These are phyloP conservation scores for Aleiodes sp. DNA, from an alignment of 1,140 invertebrate genomes.

Conservation along the genomic window DNA sequence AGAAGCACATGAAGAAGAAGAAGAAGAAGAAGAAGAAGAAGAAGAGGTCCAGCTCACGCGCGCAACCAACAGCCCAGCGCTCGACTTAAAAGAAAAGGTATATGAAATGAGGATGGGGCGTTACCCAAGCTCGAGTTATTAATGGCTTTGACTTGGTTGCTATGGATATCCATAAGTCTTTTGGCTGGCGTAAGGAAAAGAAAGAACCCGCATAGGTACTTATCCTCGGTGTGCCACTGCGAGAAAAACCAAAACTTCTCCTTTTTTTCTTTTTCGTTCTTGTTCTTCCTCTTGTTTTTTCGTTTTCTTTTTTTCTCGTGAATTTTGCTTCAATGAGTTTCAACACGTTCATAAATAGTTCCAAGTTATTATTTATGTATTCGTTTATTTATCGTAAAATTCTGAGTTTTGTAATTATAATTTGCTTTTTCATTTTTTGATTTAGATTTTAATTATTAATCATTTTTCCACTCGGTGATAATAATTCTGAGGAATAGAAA, in stretches of 20 bases:
- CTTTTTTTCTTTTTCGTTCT: not conserved
- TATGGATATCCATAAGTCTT: conserved; percentile 68
- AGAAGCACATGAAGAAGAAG: too few relatives aligned
- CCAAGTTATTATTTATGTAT: conserved; percentile 10
- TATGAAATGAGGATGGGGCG: conserved; percentile 62
- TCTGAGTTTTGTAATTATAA: not conserved
- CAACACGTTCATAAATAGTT: conserved; percentile 34
- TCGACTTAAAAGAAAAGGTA: conserved; percentile 67
- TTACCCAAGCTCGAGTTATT: conserved; percentile 63
- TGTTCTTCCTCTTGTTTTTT: conserved; percentile 36
- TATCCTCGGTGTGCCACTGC: conserved; percentile 20
- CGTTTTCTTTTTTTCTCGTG: conserved; percentile 43
- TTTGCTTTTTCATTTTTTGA: conserved; percentile 19
- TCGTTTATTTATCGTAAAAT: conserved; percentile 5
- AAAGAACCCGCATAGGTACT: conserved; percentile 22
- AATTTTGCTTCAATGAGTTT: conserved; percentile 36
- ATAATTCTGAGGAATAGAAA: too few relatives aligned
- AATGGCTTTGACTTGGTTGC: conserved; percentile 67
- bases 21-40: too few relatives aligned
- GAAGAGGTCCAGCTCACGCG: conserved; percentile 11
- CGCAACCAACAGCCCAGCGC: conserved; percentile 49
- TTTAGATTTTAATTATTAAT: too few relatives aligned
- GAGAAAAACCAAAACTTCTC: conserved; percentile 23
- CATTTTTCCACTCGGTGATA: too few relatives aligned
- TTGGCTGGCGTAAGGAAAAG: conserved; percentile 48